Evolutionary conservation across 2,888 invertebrate species (phyloP).

Genomic region (Plemyria rubiginata): DNA sequence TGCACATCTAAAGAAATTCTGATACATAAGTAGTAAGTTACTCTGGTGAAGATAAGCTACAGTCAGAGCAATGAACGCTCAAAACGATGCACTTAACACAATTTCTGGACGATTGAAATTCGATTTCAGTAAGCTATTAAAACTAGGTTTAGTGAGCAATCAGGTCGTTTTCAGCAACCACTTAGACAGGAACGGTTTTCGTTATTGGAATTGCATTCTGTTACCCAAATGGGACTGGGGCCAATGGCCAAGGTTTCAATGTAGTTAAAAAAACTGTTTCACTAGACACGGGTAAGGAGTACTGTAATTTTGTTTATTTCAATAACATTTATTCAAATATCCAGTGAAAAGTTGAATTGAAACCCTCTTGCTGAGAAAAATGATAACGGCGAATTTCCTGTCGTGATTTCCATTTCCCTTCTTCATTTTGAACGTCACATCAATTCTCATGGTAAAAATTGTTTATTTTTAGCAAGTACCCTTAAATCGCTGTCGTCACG

Average conservation of each 20-base stretch:
- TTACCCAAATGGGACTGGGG: background rate
- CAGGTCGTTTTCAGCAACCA: constrained; percentile 19
- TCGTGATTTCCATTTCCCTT: constrained; percentile 22
- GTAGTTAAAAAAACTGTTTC: no score
- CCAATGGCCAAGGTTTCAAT: no score
- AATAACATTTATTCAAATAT: background rate
- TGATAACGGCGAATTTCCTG: constrained; percentile 18
- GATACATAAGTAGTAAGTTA: no score
- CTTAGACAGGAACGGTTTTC: constrained; percentile 16
- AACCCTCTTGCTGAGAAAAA: constrained; percentile 1
- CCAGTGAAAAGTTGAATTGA: background rate
- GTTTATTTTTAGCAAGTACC: constrained; percentile 19
- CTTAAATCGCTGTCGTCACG: constrained; percentile 21
- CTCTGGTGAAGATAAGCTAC: no score
- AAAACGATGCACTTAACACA: constrained; percentile 37
- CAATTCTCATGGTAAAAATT: constrained; percentile 17
- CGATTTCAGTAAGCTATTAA: constrained; percentile 26
- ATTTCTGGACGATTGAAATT: constrained; percentile 34
- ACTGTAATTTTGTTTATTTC: no score
- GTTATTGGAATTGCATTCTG: constrained; percentile 6
- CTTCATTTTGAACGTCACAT: constrained; percentile 23
- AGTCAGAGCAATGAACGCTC: constrained; percentile 21
- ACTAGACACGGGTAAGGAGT: no score
- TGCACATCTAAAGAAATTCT: no score
- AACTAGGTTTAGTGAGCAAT: constrained; percentile 23